Evolutionary conservation across 1,140 invertebrate species (phyloP), one percentile per base, ranked within the genome.

Genomic region (Tetragnatha versicolor): DNA sequence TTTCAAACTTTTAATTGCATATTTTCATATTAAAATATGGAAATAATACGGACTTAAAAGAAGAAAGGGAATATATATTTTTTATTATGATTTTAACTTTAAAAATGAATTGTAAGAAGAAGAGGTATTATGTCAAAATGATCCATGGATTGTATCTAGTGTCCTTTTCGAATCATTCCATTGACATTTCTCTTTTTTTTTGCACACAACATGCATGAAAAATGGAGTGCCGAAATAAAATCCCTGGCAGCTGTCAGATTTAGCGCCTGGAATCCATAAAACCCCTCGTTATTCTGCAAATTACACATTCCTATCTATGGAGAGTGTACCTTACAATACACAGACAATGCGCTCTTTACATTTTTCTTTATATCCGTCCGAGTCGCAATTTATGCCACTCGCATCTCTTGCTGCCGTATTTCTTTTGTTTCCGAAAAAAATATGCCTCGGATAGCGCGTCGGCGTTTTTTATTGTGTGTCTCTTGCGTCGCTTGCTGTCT

Each of bases 191-290:
- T 33, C 29, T 31, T n/a, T 10, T n/a, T 14, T 58, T 31, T 58
- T 42, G 12, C 31, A 14, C 3, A 51, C 27, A 55, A n/a, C 31
- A 55, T 55, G 31, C 31, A 55, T 55, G 31, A 55, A 29, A 58
- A 58, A 58, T 58, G 22, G 31, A 35, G 55, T 58, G 55, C 35
- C 55, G 55, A 58, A 27, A 58, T 58, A 31, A 35, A 58, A 58
- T 58, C 20, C 29, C 10, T 6, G 17, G 9, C 31, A 58, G 31
- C 22, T 31, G 35, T 58, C 55, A 58, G 35, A 14, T 14, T n/a
- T 33, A 14, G 17, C 31, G 55, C 55, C 29, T 58, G 29, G 31
- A 33, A 20, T 58, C n/a, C 17, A 31, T 58, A 35, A 58, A 58
- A 58, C 2, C 12, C 55, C 17, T 33, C 35, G n/a, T 33, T 33